Evolutionary conservation across 64 coral and sea anemone genomes (phyloP).

Genomic region (Orbicella faveolata): DNA sequence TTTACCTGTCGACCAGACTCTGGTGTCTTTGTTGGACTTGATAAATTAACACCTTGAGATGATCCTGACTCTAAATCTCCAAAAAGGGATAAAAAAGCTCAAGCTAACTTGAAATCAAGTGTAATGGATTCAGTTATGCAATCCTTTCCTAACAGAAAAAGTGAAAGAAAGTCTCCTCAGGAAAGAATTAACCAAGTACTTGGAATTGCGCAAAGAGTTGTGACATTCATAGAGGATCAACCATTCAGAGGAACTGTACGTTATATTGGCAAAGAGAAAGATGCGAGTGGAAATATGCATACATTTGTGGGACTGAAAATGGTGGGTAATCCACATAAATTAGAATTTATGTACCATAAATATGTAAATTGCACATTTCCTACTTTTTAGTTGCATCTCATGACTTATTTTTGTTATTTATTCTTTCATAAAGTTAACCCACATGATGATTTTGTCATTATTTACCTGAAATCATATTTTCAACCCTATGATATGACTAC

Average conservation of each 20-base stretch:
- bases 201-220: conserved; percentile 50
- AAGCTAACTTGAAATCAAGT: too few relatives aligned
- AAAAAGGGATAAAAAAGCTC: background rate
- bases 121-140: background rate
- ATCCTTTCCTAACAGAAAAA: background rate
- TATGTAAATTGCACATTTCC: too few relatives aligned
- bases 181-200: background rate
- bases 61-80: background rate
- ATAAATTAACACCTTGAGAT: background rate
- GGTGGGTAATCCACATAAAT: background rate
- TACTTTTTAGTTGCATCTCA: too few relatives aligned
- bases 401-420: too few relatives aligned
- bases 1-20: conserved; percentile 50
- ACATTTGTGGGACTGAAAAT: conserved; percentile 46
- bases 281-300: background rate
- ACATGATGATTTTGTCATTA: too few relatives aligned
- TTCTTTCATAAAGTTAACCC: too few relatives aligned
- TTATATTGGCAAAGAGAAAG: conserved; percentile 16
- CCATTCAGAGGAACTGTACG: conserved; percentile 36
- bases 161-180: background rate
- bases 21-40: conserved; percentile 5
- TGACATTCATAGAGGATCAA: background rate
- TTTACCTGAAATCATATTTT: too few relatives aligned
- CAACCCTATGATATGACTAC: too few relatives aligned
- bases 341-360: too few relatives aligned